Conservation (phyloP, 2,888 invertebrate genomes). For the Apomyelois bistriatella region DNA sequence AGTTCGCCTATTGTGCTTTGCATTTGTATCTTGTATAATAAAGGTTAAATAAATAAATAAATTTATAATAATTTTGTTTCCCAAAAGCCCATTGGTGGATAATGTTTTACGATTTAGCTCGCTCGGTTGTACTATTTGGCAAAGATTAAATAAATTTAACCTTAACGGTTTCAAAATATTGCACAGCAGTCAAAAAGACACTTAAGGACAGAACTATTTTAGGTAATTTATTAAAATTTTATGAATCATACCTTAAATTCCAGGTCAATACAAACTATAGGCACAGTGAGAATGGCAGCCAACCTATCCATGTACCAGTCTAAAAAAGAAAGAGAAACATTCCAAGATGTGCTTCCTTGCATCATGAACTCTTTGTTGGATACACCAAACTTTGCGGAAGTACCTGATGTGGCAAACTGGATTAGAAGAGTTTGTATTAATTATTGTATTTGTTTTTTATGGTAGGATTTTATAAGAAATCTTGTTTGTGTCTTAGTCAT, state of each 20-base stretch:
- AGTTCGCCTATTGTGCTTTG: too few species aligned
- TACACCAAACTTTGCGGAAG: slow-evolving; percentile 42
- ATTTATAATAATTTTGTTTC: too few species aligned
- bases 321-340: slow-evolving; percentile 52
- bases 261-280: slow-evolving; percentile 14
- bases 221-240: too few species aligned
- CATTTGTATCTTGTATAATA: too few species aligned
- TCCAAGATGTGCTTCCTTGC: slow-evolving; percentile 52
- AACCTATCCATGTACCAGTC: slow-evolving; percentile 48
- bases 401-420: slow-evolving; percentile 56
- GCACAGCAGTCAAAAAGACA: too few species aligned
- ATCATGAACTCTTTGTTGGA: slow-evolving; percentile 45
- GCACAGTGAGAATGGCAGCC: slow-evolving; percentile 34
- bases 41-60: too few species aligned
- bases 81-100: too few species aligned
- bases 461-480: background rate
- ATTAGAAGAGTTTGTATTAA: slow-evolving; percentile 45
- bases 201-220: too few species aligned
- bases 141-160: too few species aligned
- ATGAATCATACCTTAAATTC: background rate
- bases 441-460: background rate
- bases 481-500: background rate
- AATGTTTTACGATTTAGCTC: too few species aligned
- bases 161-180: too few species aligned
- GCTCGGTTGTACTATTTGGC: too few species aligned